Conservation (phyloP, 2,888 invertebrate genomes). For the Formica aserva region DNA sequence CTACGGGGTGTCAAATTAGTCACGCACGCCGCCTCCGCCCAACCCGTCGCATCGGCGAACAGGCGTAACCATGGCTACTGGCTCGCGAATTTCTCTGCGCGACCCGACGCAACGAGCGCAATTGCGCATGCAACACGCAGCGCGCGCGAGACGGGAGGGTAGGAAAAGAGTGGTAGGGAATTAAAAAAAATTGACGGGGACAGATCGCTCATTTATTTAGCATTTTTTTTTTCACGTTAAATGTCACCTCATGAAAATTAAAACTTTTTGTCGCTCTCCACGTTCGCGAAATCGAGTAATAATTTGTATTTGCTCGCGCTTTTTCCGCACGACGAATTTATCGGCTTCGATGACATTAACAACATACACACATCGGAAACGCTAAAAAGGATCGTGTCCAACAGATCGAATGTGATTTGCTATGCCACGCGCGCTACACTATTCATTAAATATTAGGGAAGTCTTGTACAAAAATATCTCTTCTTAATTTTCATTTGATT, state of each 20-base stretch:
- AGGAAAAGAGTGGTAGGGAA: background rate
- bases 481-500: background rate
- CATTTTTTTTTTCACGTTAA: conserved; percentile 46
- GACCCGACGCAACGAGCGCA: conserved; percentile 55
- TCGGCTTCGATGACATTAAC: conserved; percentile 48
- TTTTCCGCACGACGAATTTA: conserved; percentile 45
- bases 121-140: conserved; percentile 69
- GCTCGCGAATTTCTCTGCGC: conserved; percentile 69
- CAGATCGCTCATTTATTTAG: conserved; percentile 54
- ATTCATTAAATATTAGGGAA: conserved; percentile 8
- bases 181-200: conserved; percentile 54
- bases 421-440: background rate
- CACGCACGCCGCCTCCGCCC: conserved; percentile 76
- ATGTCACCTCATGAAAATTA: conserved; percentile 55
- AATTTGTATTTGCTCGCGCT: conserved; percentile 52
- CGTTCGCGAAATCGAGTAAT: conserved; percentile 53
- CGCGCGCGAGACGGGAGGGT: background rate
- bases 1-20: conserved; percentile 80
- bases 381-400: conserved; percentile 15
- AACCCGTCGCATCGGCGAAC: conserved; percentile 64
- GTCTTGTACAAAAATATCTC: background rate
- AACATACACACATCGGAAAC: conserved; percentile 13
- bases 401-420: conserved; percentile 19
- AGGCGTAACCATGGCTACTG: conserved; percentile 74
- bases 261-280: conserved; percentile 55